Evolutionary conservation across 92 coral and sea anemone genomes (phyloP).

Genomic region (Siderastrea siderea): DNA sequence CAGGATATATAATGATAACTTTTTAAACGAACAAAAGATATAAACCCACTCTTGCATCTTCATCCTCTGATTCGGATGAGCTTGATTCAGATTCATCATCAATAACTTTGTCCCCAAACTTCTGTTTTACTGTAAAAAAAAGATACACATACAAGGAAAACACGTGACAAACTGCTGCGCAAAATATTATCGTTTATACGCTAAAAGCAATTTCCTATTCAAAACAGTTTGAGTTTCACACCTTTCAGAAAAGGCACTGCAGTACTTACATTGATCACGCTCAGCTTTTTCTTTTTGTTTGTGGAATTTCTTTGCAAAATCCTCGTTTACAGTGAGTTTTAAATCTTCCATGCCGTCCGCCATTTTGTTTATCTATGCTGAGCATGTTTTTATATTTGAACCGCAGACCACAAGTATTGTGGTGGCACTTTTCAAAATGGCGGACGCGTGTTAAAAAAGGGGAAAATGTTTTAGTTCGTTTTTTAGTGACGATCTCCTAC

Average conservation of each 20-base stretch:
- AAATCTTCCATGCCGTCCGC: conserved; percentile 85
- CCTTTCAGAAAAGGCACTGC: neutral
- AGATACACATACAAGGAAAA: neutral
- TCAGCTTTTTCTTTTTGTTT: conserved; percentile 88
- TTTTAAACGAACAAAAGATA: neutral
- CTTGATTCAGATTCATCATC: conserved; percentile 79
- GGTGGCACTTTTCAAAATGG: conserved; percentile 52
- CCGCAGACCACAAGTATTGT: conserved; percentile 12
- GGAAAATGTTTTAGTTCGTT: neutral
- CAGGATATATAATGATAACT: too few relatives aligned
- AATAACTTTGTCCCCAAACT: conserved; percentile 77
- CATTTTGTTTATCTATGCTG: conserved; percentile 67
- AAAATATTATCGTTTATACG: neutral
- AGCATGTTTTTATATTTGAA: neutral
- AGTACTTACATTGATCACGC: conserved; percentile 86
- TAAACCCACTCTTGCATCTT: conserved; percentile 85
- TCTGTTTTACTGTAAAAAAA: conserved; percentile 82
- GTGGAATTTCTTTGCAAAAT: conserved; percentile 87
- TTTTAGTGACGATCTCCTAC: neutral
- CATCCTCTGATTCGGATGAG: conserved; percentile 96
- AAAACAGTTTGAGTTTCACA: neutral
- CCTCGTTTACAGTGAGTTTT: conserved; percentile 79
- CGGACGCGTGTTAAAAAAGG: neutral
- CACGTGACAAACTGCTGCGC: neutral
- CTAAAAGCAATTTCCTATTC: neutral